Evolutionary conservation across 2,113 vertebrate species (phyloP), one percentile per base, ranked within the genome.

Genomic region (Thalassoma bifasciatum): DNA sequence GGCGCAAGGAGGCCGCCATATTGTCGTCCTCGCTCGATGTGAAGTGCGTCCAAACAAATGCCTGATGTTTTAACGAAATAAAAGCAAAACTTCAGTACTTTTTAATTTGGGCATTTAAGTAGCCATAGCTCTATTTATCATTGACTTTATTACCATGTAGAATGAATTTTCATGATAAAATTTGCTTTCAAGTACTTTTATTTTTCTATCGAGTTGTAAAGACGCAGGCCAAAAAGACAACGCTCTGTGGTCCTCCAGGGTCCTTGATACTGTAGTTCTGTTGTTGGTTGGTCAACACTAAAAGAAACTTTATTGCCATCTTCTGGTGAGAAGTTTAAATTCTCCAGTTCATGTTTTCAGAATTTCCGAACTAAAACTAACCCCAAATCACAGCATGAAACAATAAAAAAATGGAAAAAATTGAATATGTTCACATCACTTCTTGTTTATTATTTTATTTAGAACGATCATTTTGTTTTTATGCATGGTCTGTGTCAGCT

Each of bases 1-100:
- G 66, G 66, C 89, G 89, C 72, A 94, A 91, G 92, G 94, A 94
- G 81, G 93, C 91, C 83, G 94, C 94, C 94, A 94, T 94, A 85
- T 92, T 93, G 47, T 88, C 77, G 86, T 86, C 92, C 89, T 91
- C 71, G 24, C 59, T 60, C 19, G n/a, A 21, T 40, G 26, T 40
- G 26, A 77, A 66, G 47, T 0, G 68, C 71, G 88, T 8, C 86
- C 62, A 0, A 10, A 5, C 0, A 12, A 2, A 11, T 80, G 88
- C 92, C 92, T 87, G 90, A 75, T 40, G 1, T 26, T 10, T 85
- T 88, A 58, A 49, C 2, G 5, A 10, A 10, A 10, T 1, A 0
- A 3, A 2, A 0, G 3, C 3, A 1, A 16, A 8, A 2, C 9
- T 26, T 5, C 19, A 19, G 16, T 6, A 6, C 0, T 19, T 8